These are phyloP conservation scores for Chondrilla cf. caribensis DNA, from an alignment of 37 sponge, comb jelly and placozoan species.

Conservation along the genomic window DNA sequence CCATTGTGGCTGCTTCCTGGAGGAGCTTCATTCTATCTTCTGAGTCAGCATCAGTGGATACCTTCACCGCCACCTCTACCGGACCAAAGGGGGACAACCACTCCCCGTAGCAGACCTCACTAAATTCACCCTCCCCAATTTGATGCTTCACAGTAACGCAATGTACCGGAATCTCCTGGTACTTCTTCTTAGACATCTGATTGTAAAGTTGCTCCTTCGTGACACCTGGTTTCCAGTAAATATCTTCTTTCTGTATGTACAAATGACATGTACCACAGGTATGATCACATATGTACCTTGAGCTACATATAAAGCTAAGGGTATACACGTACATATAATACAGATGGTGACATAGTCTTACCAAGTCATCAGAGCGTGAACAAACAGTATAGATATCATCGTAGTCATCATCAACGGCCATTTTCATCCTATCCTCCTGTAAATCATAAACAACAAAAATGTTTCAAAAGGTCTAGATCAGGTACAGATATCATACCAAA, in stretches of 20 bases:
- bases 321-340: too few relatives aligned
- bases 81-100: background rate
- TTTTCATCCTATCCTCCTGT: too few relatives aligned
- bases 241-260: background rate
- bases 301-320: too few relatives aligned
- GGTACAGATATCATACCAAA: too few relatives aligned
- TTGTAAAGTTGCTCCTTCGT: background rate
- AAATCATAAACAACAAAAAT: too few relatives aligned
- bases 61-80: background rate
- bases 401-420: too few relatives aligned
- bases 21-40: background rate
- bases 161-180: background rate
- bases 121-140: background rate
- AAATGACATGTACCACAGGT: too few relatives aligned
- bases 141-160: background rate
- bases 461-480: too few relatives aligned
- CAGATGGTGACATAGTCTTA: too few relatives aligned
- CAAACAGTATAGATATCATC: too few relatives aligned
- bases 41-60: background rate
- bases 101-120: background rate
- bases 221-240: background rate
- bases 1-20: constrained; percentile 14
- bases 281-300: too few relatives aligned
- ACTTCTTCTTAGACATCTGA: background rate
- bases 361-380: too few relatives aligned